Conservation (phyloP, 2,888 invertebrate genomes). For the Idaea biselata region DNA sequence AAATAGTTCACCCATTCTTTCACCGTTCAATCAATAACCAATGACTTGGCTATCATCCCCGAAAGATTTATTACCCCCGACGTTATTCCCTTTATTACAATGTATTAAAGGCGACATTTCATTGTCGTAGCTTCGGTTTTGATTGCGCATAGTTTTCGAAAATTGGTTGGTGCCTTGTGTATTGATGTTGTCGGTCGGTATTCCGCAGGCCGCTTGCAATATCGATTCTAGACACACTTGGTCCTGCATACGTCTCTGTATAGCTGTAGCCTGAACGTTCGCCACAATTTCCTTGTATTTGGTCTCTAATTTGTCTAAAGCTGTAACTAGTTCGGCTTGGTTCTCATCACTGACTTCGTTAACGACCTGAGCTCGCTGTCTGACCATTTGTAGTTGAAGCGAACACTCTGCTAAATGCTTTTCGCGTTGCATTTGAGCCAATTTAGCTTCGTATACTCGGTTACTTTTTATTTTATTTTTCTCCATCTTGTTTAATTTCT, state of each 20-base stretch:
- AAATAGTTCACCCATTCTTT: slow-evolving; percentile 61
- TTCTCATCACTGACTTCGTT: slow-evolving; percentile 58
- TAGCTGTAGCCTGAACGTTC: slow-evolving; percentile 67
- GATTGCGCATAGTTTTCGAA: slow-evolving; percentile 42
- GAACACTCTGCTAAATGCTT: slow-evolving; percentile 65
- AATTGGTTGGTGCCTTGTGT: slow-evolving; percentile 36
- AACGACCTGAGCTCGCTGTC: slow-evolving; percentile 61
- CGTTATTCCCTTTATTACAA: slow-evolving; percentile 48
- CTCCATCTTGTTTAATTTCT: slow-evolving; percentile 57
- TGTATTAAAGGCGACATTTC: slow-evolving; percentile 47
- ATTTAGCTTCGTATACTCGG: slow-evolving; percentile 55
- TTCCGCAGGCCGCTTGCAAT: slow-evolving; percentile 55
- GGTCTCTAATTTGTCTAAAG: slow-evolving; percentile 61
- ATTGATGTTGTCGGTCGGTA: slow-evolving; percentile 36
- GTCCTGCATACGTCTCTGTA: slow-evolving; percentile 66
- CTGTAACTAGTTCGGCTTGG: slow-evolving; percentile 52
- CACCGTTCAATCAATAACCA: slow-evolving; percentile 59
- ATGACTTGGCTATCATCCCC: slow-evolving; percentile 47
- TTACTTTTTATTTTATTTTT: slow-evolving; percentile 54
- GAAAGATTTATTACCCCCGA: slow-evolving; percentile 46
- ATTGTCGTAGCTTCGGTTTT: slow-evolving; percentile 44
- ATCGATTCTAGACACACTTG: slow-evolving; percentile 64
- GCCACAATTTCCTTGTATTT: slow-evolving; percentile 71
- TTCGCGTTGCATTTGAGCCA: slow-evolving; percentile 58
- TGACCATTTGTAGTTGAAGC: slow-evolving; percentile 60